A percentile compares a stretch with the other conserved stretches of the same genome.
phyloP scores from a whole-genome alignment of 2,797 vertebrate genomes.

The Squalus acanthias region DNA sequence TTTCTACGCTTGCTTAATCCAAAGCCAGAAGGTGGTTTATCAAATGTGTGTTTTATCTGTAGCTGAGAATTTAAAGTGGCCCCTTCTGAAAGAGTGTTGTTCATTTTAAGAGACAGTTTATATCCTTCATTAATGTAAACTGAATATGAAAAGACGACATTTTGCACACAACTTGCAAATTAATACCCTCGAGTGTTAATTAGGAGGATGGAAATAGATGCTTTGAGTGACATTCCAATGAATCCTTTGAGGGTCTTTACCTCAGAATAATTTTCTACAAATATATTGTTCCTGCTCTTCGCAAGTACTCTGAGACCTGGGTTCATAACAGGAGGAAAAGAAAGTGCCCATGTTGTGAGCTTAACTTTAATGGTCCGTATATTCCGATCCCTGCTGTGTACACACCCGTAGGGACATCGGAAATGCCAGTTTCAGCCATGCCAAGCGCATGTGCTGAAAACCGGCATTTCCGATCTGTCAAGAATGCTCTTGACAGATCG shows the following conservation, averaged over 20 bases:
- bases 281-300: not conserved
- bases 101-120: not conserved
- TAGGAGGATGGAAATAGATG: slow-evolving; percentile 29
- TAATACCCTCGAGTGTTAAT: slow-evolving; percentile 28
- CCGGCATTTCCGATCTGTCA: no score
- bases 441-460: no score
- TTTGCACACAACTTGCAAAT: slow-evolving; percentile 10
- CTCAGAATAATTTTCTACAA: not conserved
- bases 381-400: no score
- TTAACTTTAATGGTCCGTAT: not conserved
- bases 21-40: not conserved
- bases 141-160: slow-evolving; percentile 12
- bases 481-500: no score
- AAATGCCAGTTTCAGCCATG: no score
- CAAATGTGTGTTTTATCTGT: not conserved
- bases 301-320: not conserved
- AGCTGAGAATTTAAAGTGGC: slow-evolving; percentile 1
- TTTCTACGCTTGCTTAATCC: not conserved
- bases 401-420: no score
- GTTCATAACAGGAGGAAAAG: not conserved
- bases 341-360: not conserved
- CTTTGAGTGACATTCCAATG: slow-evolving; percentile 22
- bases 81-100: not conserved
- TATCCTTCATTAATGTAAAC: not conserved
- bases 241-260: slow-evolving; percentile 21